Conservation (phyloP, 2,113 vertebrate genomes). For the Mesembrinibis cayennensis region DNA sequence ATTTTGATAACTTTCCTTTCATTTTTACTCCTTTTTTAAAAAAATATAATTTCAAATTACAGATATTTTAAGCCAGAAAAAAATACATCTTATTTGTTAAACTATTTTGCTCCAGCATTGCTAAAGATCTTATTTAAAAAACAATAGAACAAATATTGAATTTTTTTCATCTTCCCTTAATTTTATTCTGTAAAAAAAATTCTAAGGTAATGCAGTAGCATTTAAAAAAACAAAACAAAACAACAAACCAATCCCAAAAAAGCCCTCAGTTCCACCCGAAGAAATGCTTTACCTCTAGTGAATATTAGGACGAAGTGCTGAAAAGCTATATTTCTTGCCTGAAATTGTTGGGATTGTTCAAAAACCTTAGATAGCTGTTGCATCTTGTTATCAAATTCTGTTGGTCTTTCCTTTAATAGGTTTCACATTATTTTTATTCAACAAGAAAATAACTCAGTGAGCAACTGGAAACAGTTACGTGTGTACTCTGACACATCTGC, state of each 20-base stretch:
- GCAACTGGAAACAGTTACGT: constrained; percentile 44
- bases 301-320: background rate
- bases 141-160: background rate
- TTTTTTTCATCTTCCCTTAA: background rate
- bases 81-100: background rate
- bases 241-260: background rate
- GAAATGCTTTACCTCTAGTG: background rate
- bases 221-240: background rate
- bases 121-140: background rate
- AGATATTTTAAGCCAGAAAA: background rate
- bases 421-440: constrained; percentile 51
- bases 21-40: background rate
- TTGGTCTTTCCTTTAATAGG: constrained; percentile 12
- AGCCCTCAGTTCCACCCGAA: background rate
- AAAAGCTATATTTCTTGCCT: background rate
- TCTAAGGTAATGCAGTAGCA: background rate
- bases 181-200: background rate
- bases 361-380: constrained; percentile 45
- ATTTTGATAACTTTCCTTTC: background rate
- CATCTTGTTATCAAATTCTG: constrained; percentile 57
- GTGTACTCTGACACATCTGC: constrained; percentile 48
- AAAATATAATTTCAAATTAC: background rate
- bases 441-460: constrained; percentile 21
- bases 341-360: background rate
- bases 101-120: background rate